These are phyloP conservation scores for Lacanobia wlatinum DNA, from an alignment of 2,888 invertebrate species.

Conservation along the genomic window DNA sequence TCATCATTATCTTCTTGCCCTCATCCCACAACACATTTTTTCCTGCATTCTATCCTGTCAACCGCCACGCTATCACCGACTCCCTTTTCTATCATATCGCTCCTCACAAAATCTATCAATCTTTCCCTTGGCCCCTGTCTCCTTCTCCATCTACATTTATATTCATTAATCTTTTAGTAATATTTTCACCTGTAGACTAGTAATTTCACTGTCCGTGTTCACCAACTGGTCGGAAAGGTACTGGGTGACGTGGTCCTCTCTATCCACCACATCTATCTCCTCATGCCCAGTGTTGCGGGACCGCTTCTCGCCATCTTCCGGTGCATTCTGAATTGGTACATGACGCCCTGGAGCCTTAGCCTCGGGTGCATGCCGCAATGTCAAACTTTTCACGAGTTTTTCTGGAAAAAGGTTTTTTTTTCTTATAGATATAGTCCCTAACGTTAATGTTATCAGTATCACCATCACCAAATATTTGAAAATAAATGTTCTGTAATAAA, in stretches of 20 bases:
- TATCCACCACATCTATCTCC: slow-evolving; percentile 39
- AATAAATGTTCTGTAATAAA: no score
- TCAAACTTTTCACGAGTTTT: neutral
- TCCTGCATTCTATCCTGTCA: no score
- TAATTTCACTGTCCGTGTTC: slow-evolving; percentile 71
- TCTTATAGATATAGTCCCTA: neutral
- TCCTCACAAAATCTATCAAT: no score
- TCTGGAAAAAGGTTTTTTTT: neutral
- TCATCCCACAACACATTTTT: no score
- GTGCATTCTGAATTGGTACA: neutral
- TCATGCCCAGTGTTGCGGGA: neutral
- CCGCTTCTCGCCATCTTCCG: neutral
- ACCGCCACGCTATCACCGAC: no score
- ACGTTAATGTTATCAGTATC: no score
- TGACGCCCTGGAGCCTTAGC: neutral
- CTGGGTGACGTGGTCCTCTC: slow-evolving; percentile 60
- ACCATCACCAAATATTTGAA: no score
- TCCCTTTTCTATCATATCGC: no score
- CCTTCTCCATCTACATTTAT: neutral
- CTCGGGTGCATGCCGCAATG: no score
- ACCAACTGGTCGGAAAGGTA: slow-evolving; percentile 63
- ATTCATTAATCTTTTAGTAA: neutral
- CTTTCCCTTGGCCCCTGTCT: no score
- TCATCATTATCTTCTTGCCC: no score
- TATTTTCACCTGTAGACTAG: slow-evolving; percentile 65